Evolutionary conservation across 2,797 vertebrate species (phyloP), one percentile per base, ranked within the genome.

Genomic region (Sebastes taczanowskii): DNA sequence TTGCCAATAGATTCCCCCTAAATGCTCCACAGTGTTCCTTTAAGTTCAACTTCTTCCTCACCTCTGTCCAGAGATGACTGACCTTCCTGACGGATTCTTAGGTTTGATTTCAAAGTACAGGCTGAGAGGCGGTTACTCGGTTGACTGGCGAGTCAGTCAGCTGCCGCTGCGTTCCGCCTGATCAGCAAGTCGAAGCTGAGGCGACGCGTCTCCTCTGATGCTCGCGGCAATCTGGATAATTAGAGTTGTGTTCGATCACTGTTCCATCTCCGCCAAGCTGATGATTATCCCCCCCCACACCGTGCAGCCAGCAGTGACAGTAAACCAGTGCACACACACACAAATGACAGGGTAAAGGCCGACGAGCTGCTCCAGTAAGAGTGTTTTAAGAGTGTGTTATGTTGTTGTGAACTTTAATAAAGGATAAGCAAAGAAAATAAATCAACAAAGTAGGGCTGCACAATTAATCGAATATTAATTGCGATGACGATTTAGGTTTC

Each of bases 221-320:
- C 83, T 85, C 14, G 25, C 23, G 4, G 85, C 83, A 79, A 82
- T 82, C 77, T 79, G 79, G 87, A 85, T 94, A 88, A 91, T 93
- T 91, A 88, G 81, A 90, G 82, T 27, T 61, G 74, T 69, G 76
- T 86, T 89, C 77, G 65, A 92, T 91, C 87, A 61, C 64, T 55
- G 80, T 42, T 87, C 76, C 63, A 80, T 91, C 82, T 79, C 77
- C 38, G 14, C 71, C 77, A 46, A 68, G 67, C 71, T 62, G 82
- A 85, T 84, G 84, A 87, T 92, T 85, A 85, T 78, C 68, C 73
- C 23, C 11, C 11, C 10, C 16, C 2, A 20, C 74, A 56, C 55
- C 20, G 3, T 23, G 65, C 63, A 53, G 77, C 59, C 52, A 66
- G 34, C 25, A 2, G 66, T 71, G 62, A 87, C 72, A 70, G 65